phyloP scores from a whole-genome alignment of 2,113 vertebrate species.

The Camelus dromedarius region DNA sequence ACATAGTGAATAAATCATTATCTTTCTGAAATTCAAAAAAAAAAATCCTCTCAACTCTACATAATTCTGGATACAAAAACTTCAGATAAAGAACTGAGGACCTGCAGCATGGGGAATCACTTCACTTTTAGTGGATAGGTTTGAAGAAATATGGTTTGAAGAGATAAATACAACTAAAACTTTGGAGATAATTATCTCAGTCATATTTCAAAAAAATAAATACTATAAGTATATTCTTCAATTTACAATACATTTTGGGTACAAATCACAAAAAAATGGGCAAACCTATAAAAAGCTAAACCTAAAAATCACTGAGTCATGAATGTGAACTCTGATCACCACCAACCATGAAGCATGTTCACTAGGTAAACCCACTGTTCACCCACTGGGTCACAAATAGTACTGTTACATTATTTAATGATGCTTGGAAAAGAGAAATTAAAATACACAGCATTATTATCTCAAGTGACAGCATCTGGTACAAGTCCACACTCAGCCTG shows the following conservation, averaged over 20 bases:
- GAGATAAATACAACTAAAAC: slow-evolving; percentile 12
- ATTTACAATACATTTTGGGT: background rate
- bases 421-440: background rate
- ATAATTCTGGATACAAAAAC: background rate
- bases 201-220: background rate
- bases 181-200: background rate
- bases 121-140: background rate
- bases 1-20: background rate
- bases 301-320: background rate
- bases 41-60: background rate
- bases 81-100: slow-evolving; percentile 31
- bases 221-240: background rate
- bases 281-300: background rate
- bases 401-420: background rate
- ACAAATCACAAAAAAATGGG: background rate
- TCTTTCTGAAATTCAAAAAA: background rate
- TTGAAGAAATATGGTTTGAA: background rate
- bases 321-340: background rate
- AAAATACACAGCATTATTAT: background rate
- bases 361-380: background rate
- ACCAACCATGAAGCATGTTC: background rate
- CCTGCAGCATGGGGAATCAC: background rate
- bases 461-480: background rate
- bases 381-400: background rate
- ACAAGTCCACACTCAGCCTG: background rate